Evolutionary conservation across 2,797 vertebrate genomes (phyloP).

Genomic region (Semaprochilodus insignis): DNA sequence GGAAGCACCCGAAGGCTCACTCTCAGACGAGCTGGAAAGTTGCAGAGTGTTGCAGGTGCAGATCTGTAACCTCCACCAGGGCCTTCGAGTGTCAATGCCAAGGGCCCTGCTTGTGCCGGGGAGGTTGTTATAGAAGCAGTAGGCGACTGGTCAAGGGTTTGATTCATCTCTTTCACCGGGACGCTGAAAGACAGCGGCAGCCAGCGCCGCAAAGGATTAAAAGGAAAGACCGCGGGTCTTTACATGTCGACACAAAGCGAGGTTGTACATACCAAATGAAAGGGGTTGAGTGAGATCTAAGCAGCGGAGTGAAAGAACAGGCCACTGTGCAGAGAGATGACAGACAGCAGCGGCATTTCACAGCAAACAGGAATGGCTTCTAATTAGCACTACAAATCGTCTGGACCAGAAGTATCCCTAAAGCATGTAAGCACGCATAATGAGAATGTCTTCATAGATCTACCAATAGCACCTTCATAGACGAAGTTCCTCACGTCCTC

Average conservation of each 20-base stretch:
- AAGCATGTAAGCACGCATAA: slow-evolving; percentile 21
- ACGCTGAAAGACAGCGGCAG: slow-evolving; percentile 15
- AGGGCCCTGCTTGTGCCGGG: slow-evolving; percentile 3
- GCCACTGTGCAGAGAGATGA: slow-evolving; percentile 32
- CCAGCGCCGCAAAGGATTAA: slow-evolving; percentile 13
- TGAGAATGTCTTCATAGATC: not conserved
- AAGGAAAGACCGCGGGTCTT: slow-evolving; percentile 4
- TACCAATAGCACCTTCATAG: not conserved
- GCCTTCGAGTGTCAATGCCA: slow-evolving; percentile 9
- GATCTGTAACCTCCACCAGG: not conserved
- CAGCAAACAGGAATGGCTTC: slow-evolving; percentile 13
- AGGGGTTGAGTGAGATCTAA: slow-evolving; percentile 46
- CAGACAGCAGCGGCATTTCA: slow-evolving; percentile 26
- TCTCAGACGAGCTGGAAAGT: not conserved
- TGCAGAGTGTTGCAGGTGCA: not conserved
- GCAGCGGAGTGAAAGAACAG: slow-evolving; percentile 20
- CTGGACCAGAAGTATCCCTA: slow-evolving; percentile 36
- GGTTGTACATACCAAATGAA: slow-evolving; percentile 22
- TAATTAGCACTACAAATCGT: slow-evolving; percentile 55
- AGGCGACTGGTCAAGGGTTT: slow-evolving; percentile 42
- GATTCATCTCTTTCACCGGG: slow-evolving; percentile 17
- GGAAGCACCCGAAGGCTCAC: not conserved
- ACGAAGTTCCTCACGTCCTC: no score
- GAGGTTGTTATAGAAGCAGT: slow-evolving; percentile 24
- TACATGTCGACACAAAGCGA: not conserved